Conservation (phyloP, 2,888 invertebrate species). For the Drosophila helvetica region DNA sequence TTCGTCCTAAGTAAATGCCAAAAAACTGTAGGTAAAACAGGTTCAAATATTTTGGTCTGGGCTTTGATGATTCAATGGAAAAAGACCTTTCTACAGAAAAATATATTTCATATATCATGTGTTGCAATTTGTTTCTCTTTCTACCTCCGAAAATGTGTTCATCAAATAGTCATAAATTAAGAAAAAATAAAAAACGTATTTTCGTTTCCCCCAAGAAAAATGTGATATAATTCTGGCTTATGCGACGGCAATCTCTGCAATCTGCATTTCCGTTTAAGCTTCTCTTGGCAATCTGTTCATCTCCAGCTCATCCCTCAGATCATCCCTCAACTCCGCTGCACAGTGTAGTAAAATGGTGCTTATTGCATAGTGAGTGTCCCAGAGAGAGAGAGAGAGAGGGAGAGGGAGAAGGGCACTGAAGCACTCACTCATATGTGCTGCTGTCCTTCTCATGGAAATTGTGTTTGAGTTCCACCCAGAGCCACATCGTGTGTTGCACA, state of each 20-base stretch:
- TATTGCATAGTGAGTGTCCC: conserved; percentile 37
- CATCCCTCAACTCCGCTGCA: conserved; percentile 20
- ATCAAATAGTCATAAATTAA: background rate
- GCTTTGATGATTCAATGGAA: no score
- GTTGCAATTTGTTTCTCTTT: no score
- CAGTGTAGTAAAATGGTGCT: conserved; percentile 59
- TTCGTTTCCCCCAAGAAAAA: background rate
- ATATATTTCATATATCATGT: no score
- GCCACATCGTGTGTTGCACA: conserved; percentile 3
- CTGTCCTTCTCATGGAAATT: conserved; percentile 28
- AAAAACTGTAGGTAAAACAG: background rate
- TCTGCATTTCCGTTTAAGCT: background rate
- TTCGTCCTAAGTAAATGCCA: background rate
- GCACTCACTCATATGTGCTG: conserved; percentile 7
- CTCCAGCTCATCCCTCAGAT: background rate
- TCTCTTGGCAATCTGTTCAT: conserved; percentile 6
- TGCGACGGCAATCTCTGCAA: background rate
- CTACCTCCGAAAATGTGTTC: background rate
- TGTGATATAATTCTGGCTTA: background rate
- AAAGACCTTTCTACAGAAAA: no score
- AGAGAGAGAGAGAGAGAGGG: background rate
- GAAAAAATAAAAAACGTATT: background rate
- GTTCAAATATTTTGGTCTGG: no score
- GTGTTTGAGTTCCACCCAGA: conserved; percentile 24
- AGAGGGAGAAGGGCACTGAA: conserved; percentile 23